These are phyloP conservation scores for Diorhabda sublineata DNA, from an alignment of 1,140 invertebrate genomes.

Conservation along the genomic window DNA sequence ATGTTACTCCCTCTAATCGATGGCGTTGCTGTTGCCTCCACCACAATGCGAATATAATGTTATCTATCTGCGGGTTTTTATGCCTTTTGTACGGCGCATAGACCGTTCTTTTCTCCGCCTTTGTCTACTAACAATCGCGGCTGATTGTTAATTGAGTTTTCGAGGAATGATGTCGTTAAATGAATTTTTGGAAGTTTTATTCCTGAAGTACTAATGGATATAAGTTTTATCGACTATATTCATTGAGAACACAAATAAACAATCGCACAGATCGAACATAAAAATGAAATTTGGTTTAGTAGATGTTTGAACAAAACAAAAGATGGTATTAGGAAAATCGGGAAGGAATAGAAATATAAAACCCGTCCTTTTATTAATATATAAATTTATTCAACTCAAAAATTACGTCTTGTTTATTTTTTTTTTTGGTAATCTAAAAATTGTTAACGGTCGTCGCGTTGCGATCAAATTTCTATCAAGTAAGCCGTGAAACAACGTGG, in stretches of 20 bases:
- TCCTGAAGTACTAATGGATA: slow-evolving; percentile 31
- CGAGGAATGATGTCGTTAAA: slow-evolving; percentile 37
- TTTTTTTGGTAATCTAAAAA: slow-evolving; percentile 21
- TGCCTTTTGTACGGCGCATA: slow-evolving; percentile 37
- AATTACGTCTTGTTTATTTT: neutral
- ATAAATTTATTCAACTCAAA: too few relatives aligned
- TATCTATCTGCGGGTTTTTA: slow-evolving; percentile 41
- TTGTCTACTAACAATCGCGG: slow-evolving; percentile 42
- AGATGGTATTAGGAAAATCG: neutral
- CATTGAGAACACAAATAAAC: neutral
- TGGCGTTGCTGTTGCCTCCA: slow-evolving; percentile 22
- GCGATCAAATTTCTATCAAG: slow-evolving; percentile 18
- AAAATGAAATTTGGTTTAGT: neutral
- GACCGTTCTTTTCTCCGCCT: slow-evolving; percentile 30
- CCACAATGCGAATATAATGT: slow-evolving; percentile 44
- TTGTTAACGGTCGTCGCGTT: slow-evolving; percentile 18
- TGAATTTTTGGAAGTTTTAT: slow-evolving; percentile 35
- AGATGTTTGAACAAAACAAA: neutral
- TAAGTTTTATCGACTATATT: slow-evolving; percentile 8
- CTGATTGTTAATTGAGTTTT: slow-evolving; percentile 47
- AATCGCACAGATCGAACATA: neutral
- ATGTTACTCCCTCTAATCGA: neutral
- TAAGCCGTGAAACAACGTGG: slow-evolving; percentile 21
- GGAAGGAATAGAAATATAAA: neutral
- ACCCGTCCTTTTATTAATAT: neutral